Conservation (phyloP, 2,888 invertebrate species). For the Bombyx huttoni region DNA sequence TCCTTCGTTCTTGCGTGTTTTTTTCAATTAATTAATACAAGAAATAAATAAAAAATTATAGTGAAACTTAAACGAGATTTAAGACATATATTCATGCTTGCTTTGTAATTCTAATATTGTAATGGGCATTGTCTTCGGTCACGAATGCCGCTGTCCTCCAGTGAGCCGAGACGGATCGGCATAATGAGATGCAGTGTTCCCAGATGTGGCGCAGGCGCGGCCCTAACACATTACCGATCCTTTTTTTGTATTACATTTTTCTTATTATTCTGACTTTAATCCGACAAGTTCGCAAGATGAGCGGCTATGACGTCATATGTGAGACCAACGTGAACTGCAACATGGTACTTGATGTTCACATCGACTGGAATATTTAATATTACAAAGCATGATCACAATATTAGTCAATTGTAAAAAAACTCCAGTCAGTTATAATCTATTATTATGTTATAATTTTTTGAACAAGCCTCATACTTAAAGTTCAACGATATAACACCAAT, state of each 20-base stretch:
- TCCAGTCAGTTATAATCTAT: too few relatives aligned
- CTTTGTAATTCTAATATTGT: conserved; percentile 24
- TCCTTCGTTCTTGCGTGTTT: too few relatives aligned
- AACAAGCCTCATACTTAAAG: background rate
- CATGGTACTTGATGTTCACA: background rate
- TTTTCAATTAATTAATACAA: too few relatives aligned
- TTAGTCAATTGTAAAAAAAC: too few relatives aligned
- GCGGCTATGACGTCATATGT: background rate
- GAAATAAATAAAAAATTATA: too few relatives aligned
- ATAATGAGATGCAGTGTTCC: conserved; percentile 64
- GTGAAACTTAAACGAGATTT: too few relatives aligned
- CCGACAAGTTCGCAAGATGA: background rate
- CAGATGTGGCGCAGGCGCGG: conserved; percentile 68
- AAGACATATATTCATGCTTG: background rate
- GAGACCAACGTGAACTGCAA: background rate
- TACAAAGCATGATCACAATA: too few relatives aligned
- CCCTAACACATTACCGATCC: conserved; percentile 43
- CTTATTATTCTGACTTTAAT: conserved; percentile 12
- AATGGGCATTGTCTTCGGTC: conserved; percentile 32
- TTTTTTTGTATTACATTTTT: conserved; percentile 41
- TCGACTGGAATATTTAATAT: too few relatives aligned
- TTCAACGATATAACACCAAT: background rate
- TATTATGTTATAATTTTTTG: too few relatives aligned
- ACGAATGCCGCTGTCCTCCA: conserved; percentile 23
- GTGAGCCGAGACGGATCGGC: conserved; percentile 55